Conservation (phyloP, 1,140 invertebrate genomes). For the Panagrolaimus sp. region DNA sequence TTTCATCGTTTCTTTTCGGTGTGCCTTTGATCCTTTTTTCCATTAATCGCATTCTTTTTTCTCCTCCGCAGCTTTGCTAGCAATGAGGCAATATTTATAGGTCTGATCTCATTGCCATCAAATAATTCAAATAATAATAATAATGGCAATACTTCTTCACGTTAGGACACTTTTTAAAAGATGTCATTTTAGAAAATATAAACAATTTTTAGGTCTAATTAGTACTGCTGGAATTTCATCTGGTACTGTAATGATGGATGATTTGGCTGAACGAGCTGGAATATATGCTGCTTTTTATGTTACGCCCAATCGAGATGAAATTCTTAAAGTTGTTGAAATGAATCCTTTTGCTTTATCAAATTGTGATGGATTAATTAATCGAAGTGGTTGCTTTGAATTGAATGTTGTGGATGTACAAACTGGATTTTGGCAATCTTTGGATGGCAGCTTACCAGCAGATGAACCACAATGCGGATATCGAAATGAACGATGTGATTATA, state of each 20-base stretch:
- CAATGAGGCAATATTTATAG: slow-evolving; percentile 4
- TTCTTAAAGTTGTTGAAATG: slow-evolving; percentile 56
- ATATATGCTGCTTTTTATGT: slow-evolving; percentile 55
- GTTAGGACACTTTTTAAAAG: neutral
- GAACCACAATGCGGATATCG: slow-evolving; percentile 51
- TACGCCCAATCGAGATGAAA: slow-evolving; percentile 52
- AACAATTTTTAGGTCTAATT: slow-evolving; percentile 27
- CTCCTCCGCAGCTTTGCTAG: neutral
- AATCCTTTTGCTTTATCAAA: slow-evolving; percentile 43
- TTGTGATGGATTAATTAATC: slow-evolving; percentile 52
- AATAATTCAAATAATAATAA: slow-evolving; percentile 12
- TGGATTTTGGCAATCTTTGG: slow-evolving; percentile 55
- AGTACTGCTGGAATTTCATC: slow-evolving; percentile 30
- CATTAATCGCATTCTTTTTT: neutral
- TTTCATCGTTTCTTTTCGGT: too few species aligned
- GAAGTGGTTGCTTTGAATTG: slow-evolving; percentile 53
- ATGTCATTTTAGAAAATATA: slow-evolving; percentile 8
- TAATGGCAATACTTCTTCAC: neutral
- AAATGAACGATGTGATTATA: slow-evolving; percentile 57
- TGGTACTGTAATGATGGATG: slow-evolving; percentile 53
- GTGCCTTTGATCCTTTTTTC: too few species aligned
- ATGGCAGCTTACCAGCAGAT: slow-evolving; percentile 45
- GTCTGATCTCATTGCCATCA: neutral
- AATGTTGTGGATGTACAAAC: slow-evolving; percentile 50
- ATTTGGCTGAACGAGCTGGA: slow-evolving; percentile 50